These are phyloP conservation scores for Hemitrygon akajei DNA, from an alignment of 2,797 vertebrate genomes.

Conservation along the genomic window DNA sequence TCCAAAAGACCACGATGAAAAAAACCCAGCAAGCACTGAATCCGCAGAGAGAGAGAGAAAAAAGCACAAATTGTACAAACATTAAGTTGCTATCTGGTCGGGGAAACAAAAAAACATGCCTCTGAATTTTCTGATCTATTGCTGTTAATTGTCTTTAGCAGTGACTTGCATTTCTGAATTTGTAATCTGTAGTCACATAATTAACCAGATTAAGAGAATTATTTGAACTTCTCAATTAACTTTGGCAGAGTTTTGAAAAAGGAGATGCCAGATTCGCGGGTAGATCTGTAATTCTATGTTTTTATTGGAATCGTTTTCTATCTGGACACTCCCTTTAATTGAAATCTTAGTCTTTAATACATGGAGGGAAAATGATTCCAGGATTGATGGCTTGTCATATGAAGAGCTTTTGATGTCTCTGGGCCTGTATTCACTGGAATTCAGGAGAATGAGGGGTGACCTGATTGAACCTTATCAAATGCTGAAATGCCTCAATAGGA, in stretches of 20 bases:
- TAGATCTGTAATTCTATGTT: background rate
- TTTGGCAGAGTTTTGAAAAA: background rate
- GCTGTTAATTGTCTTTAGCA: slow-evolving; percentile 2
- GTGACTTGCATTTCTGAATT: background rate
- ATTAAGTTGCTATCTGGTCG: background rate
- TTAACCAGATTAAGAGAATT: background rate
- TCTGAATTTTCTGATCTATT: slow-evolving; percentile 1
- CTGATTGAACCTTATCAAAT: no score
- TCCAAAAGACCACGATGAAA: no score
- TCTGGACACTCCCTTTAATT: background rate
- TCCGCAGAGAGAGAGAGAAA: no score
- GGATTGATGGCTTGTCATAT: no score
- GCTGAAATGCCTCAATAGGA: no score
- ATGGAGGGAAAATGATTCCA: background rate
- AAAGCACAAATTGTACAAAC: no score
- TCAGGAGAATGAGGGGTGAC: no score
- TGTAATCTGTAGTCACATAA: background rate
- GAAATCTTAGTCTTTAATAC: background rate
- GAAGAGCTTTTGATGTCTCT: no score
- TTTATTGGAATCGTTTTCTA: background rate
- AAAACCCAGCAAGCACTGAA: no score
- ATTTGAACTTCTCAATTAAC: background rate
- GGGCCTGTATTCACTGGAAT: no score
- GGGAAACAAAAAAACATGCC: background rate
- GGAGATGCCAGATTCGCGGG: background rate